Evolutionary conservation across 2,797 vertebrate species (phyloP), one percentile per base, ranked within the genome.

Genomic region (Anguilla obscura): DNA sequence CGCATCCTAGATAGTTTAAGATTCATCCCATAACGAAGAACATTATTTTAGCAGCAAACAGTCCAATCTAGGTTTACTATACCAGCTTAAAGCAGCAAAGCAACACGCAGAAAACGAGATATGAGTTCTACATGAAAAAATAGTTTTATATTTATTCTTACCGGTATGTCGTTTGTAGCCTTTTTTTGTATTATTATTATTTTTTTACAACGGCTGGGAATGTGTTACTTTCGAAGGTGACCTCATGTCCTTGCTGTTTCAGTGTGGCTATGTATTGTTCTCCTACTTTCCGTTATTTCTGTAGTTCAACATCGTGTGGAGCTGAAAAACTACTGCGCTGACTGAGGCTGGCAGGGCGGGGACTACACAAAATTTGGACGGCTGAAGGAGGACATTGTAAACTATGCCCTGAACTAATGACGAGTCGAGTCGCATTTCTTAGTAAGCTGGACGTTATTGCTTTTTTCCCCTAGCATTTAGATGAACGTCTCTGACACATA

Each of bases 211-310:
- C 4, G 18, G 6, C 79, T 66, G 86, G 54, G 30, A 88, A 87
- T 92, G 86, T 0, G 87, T 91, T 90, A 0, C 7, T 86, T 87
- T 85, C 33, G 86, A 9, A 80, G 0, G 84, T 89, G 76, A 89
- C 92, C 91, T 91, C 88, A 88, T 90, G 92, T 88, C 87, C 88
- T 86, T 89, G 90, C n/a, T 24, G n/a, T 66, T 40, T 66, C 79
- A 36, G 79, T 87, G 85, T 84, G 87, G 27, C 86, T 86, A 45
- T 63, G 56, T 16, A 16, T 14, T 2, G 14, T 56, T 56, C 54
- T 12, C 74, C 76, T 84, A 45, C 54, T 66, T 87, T 87, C 87
- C 88, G 86, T 85, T 87, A 87, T 69, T 88, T 83, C 88, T 88
- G 84, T 85, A 88, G 80, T 50, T 85, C 8, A 40, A 16, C 82